phyloP scores from a whole-genome alignment of 2,113 vertebrate species.

The Chionomys nivalis region DNA sequence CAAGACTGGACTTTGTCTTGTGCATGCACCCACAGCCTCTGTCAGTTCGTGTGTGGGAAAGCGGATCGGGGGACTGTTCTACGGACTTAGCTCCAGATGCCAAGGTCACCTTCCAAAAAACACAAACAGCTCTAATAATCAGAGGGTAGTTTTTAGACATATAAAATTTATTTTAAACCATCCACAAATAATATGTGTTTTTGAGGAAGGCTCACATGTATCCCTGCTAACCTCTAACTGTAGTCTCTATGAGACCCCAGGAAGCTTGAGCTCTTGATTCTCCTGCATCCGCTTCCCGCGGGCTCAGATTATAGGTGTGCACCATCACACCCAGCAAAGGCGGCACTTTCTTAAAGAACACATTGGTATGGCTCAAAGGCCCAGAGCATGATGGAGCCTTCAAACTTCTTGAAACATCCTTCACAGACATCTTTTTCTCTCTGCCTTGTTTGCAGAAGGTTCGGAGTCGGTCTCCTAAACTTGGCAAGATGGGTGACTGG shows the following conservation, averaged over 20 bases:
- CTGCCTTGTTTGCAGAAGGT: conserved; percentile 1
- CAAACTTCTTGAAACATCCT: background rate
- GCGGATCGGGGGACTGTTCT: background rate
- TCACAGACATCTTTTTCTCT: background rate
- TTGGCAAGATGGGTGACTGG: conserved; percentile 95
- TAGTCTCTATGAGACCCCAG: background rate
- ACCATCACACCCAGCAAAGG: background rate
- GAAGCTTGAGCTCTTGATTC: background rate
- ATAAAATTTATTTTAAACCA: background rate
- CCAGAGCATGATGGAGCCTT: too few species aligned
- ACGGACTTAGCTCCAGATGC: background rate
- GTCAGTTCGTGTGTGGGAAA: too few species aligned
- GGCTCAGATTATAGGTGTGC: background rate
- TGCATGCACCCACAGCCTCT: background rate
- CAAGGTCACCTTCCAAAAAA: background rate
- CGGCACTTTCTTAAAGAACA: background rate
- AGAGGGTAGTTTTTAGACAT: background rate
- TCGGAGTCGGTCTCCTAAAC: background rate
- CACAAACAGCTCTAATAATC: background rate
- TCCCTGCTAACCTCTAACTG: background rate
- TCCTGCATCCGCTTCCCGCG: background rate
- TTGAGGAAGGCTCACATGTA: background rate
- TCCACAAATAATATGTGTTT: background rate
- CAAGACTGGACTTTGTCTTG: background rate
- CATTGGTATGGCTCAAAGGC: background rate